Percentiles rank a stretch among this genome's conserved stretches.
Conservation (phyloP, 53 echinoderm and acorn worm species). For the Holothuria leucospilota region DNA sequence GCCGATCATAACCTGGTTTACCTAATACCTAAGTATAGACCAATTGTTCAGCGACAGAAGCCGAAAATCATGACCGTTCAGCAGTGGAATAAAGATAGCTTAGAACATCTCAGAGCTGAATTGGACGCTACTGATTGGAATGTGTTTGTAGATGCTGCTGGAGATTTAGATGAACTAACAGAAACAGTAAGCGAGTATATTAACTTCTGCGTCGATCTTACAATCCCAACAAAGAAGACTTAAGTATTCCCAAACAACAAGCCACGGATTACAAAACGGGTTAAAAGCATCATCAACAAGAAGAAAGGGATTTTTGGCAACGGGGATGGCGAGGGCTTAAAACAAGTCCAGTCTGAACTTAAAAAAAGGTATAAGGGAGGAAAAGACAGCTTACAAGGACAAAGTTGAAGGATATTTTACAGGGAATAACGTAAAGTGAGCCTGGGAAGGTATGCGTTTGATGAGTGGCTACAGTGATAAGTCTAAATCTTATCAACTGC, state of each 20-base stretch:
- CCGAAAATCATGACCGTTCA: neutral
- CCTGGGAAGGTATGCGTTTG: neutral
- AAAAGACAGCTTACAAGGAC: neutral
- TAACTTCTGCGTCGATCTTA: constrained; percentile 38
- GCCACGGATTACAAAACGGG: constrained; percentile 43
- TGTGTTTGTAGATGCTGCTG: constrained; percentile 6
- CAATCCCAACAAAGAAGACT: constrained; percentile 1
- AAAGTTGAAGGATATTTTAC: constrained; percentile 28
- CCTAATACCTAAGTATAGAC: constrained; percentile 1
- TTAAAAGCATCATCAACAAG: constrained; percentile 39
- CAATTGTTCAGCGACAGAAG: neutral
- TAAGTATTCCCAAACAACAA: constrained; percentile 47
- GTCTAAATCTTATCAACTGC: too few species aligned
- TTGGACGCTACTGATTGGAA: neutral
- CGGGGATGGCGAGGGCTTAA: neutral
- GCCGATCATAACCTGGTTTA: constrained; percentile 3
- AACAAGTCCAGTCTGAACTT: constrained; percentile 1
- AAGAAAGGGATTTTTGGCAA: constrained; percentile 36
- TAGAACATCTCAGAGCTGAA: neutral
- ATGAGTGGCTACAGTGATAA: neutral
- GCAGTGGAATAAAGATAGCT: neutral
- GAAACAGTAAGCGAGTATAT: constrained; percentile 26
- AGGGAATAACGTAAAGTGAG: neutral
- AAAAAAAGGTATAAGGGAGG: neutral
- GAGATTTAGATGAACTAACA: constrained; percentile 4